Percentiles rank a stretch among this genome's conserved stretches.
Conservation (phyloP, 2,888 invertebrate species). For the Dorcus hopei region DNA sequence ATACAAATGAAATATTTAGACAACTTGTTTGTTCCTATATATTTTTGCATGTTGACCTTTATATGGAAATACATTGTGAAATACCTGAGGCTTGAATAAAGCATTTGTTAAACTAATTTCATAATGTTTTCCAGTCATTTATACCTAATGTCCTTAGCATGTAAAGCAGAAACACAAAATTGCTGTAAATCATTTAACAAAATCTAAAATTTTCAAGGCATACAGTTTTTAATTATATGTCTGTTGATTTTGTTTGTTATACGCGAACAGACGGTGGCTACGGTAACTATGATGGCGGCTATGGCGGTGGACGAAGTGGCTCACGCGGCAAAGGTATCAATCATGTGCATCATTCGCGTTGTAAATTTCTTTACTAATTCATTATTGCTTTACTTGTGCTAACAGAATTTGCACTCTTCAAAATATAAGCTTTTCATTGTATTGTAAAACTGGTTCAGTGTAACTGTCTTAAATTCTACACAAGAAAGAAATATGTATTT, state of each 20-base stretch:
- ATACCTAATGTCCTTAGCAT: conserved; percentile 10
- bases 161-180: conserved; percentile 2
- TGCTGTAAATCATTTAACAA: not conserved
- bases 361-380: conserved; percentile 12
- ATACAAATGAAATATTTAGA: conserved; percentile 25
- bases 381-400: not conserved
- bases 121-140: conserved; percentile 63
- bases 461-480: no score
- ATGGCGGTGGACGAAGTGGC: conserved; percentile 80
- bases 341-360: conserved; percentile 18
- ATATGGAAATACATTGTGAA: conserved; percentile 67
- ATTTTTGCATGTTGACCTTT: conserved; percentile 40
- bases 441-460: not conserved
- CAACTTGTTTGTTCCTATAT: conserved; percentile 45
- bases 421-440: no score
- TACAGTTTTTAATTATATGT: not conserved
- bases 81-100: conserved; percentile 59
- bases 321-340: conserved; percentile 79
- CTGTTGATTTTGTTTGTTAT: conserved; percentile 35
- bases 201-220: not conserved
- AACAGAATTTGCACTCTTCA: no score
- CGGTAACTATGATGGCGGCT: conserved; percentile 87
- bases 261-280: conserved; percentile 77
- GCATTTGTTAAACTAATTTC: conserved; percentile 64
- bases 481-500: conserved; percentile 10